phyloP scores from a whole-genome alignment of 2,888 invertebrate genomes.

The Trissolcus japonicus region DNA sequence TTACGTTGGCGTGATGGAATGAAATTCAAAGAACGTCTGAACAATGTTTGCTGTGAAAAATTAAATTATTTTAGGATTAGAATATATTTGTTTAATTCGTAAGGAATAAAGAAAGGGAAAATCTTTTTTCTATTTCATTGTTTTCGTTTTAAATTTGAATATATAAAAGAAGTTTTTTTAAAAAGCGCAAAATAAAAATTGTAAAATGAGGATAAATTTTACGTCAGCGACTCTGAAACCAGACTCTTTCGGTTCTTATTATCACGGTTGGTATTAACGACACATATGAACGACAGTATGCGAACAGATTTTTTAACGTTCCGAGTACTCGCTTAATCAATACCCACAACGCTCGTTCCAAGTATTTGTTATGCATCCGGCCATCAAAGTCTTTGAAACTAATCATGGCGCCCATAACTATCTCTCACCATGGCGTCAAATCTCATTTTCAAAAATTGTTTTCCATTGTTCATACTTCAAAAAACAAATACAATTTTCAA shows the following conservation, averaged over 20 bases:
- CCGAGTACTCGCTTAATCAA: constrained; percentile 43
- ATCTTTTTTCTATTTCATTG: too few species aligned
- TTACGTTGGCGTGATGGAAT: too few species aligned
- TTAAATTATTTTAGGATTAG: too few species aligned
- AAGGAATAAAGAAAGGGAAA: too few species aligned
- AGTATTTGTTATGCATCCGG: constrained; percentile 31
- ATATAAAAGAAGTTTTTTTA: not conserved
- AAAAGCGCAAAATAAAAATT: constrained; percentile 23
- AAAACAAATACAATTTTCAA: too few species aligned
- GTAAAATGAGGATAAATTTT: constrained; percentile 9
- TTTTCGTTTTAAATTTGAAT: not conserved
- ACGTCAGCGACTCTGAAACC: constrained; percentile 48
- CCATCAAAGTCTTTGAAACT: constrained; percentile 10
- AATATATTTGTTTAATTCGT: too few species aligned
- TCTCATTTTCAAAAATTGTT: too few species aligned
- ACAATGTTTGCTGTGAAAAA: too few species aligned
- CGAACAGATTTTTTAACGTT: constrained; percentile 36
- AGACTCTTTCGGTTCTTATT: constrained; percentile 48
- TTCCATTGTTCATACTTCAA: too few species aligned
- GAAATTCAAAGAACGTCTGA: too few species aligned
- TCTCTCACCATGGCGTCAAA: not conserved
- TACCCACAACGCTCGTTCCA: constrained; percentile 23
- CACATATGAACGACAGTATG: constrained; percentile 44
- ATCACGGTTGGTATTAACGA: constrained; percentile 40
- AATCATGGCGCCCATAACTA: constrained; percentile 10